These are phyloP conservation scores for Clarias magur DNA, from an alignment of 2,113 vertebrate genomes.

Conservation along the genomic window DNA sequence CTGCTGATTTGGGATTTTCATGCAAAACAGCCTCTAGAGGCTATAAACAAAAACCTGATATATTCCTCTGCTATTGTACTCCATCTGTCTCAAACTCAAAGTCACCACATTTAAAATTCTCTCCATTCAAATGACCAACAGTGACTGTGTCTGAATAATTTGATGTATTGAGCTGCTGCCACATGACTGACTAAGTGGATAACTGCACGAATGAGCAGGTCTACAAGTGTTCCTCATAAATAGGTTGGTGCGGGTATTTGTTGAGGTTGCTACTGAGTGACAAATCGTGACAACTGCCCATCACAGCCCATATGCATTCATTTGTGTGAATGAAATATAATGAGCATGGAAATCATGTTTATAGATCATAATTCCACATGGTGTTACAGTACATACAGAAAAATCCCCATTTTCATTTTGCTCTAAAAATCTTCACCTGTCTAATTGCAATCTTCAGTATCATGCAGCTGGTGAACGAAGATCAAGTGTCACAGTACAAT, in stretches of 20 bases:
- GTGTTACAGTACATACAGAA: not conserved
- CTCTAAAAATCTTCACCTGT: not conserved
- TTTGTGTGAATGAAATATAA: constrained; percentile 8
- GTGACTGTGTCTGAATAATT: not conserved
- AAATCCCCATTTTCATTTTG: not conserved
- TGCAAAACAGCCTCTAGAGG: not conserved
- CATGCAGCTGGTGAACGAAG: not conserved
- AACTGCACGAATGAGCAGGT: not conserved
- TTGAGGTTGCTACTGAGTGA: not conserved
- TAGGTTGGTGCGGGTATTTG: not conserved
- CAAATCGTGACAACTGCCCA: not conserved
- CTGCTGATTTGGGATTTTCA: constrained; percentile 6
- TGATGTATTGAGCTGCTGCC: not conserved
- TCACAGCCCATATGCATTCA: not conserved
- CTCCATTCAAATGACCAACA: not conserved
- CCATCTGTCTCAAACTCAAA: not conserved
- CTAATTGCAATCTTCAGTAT: not conserved
- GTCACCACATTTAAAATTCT: not conserved
- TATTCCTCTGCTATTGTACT: not conserved
- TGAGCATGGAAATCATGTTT: too few species aligned
- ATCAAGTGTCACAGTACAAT: not conserved
- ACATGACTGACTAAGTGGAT: not conserved
- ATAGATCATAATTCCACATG: not conserved
- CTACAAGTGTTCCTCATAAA: not conserved
- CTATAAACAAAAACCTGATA: constrained; percentile 1